Evolutionary conservation across 2,888 invertebrate genomes (phyloP).

Genomic region (Cephalotes varians): DNA sequence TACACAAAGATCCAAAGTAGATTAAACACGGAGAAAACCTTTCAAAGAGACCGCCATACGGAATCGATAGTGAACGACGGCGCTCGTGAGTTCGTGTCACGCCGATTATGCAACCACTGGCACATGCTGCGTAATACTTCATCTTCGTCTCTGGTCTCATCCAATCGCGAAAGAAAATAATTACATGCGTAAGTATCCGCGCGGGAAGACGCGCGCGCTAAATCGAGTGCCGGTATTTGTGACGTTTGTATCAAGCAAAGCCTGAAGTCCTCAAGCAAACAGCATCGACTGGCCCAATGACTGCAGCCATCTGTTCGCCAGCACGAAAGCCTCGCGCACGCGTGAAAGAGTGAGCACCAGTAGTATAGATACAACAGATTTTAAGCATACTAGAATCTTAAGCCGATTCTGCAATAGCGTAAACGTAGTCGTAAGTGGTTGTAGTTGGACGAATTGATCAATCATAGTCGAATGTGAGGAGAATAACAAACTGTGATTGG

Average conservation of each 20-base stretch:
- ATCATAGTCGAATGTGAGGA: too few species aligned
- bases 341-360: conserved; percentile 59
- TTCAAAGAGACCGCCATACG: conserved; percentile 65
- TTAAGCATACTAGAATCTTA: not conserved
- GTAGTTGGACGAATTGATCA: too few species aligned
- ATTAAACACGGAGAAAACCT: not conserved
- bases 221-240: not conserved
- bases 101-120: conserved; percentile 27
- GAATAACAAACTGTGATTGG: too few species aligned
- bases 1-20: not conserved
- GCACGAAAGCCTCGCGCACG: conserved; percentile 56
- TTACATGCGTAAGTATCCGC: not conserved
- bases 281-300: conserved; percentile 21
- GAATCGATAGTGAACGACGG: conserved; percentile 59
- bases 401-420: too few species aligned
- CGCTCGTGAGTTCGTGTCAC: conserved; percentile 61
- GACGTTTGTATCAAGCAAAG: not conserved
- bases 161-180: not conserved
- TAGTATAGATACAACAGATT: not conserved
- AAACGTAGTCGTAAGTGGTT: too few species aligned
- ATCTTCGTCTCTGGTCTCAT: not conserved
- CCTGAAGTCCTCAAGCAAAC: not conserved
- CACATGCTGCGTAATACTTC: conserved; percentile 31
- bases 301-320: conserved; percentile 29
- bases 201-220: not conserved